Evolutionary conservation across 2,797 vertebrate species (phyloP).

Genomic region (Peromyscus eremicus): DNA sequence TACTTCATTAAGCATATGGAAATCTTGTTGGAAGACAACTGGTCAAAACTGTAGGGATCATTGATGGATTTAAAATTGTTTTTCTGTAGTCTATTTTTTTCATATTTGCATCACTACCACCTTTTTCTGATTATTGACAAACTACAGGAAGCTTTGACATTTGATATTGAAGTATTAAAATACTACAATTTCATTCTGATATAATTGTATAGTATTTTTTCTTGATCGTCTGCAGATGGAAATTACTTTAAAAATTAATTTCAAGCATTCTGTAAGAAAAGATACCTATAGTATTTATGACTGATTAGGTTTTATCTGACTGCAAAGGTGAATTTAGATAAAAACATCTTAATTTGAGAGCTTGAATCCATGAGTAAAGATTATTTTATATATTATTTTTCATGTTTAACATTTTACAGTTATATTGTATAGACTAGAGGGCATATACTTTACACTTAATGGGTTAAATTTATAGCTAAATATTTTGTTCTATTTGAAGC

Average conservation of each 20-base stretch:
- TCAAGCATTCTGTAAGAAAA: neutral
- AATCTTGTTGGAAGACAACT: neutral
- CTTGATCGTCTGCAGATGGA: neutral
- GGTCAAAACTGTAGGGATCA: neutral
- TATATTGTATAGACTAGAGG: neutral
- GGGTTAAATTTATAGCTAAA: neutral
- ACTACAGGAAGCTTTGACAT: neutral
- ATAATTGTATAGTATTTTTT: neutral
- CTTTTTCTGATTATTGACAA: neutral
- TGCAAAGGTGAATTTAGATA: neutral
- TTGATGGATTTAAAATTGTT: neutral
- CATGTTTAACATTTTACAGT: neutral
- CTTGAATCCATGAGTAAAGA: neutral
- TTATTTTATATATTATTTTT: neutral
- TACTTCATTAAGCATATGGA: neutral
- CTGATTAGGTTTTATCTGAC: neutral
- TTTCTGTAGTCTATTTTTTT: neutral
- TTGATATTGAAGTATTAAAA: neutral
- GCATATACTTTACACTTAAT: rapidly evolving
- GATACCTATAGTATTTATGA: neutral
- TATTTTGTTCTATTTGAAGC: constrained; percentile 16
- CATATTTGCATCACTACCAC: neutral
- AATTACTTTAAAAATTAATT: neutral
- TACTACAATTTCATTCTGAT: neutral
- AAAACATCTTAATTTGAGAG: neutral